Base-by-base conservation (phyloP, 2,797 vertebrate genomes). In the Anabacerthia variegaticeps region DNA sequence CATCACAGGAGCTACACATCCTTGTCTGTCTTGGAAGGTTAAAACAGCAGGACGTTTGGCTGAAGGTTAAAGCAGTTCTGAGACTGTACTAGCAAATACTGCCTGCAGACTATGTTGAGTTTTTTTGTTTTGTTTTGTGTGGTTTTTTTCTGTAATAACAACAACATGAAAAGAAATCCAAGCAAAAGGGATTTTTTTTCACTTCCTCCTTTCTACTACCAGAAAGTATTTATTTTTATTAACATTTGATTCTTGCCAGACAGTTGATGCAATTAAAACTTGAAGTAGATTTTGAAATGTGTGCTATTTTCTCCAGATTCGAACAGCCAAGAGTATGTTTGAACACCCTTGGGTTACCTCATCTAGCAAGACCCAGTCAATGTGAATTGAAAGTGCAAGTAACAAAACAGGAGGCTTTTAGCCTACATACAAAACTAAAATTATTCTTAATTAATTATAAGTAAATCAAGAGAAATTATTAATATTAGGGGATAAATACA, bases 221-320 rank as follows among this genome's bases (percentile, higher is more conserved):
- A 92, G 62, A 61, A 52, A 61, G 18, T 83, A 95, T 82, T 94
- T 91, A 32, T 78, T 89, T 96, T 90, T 85, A 95, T 92, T 85
- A 94, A 63, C 0, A 0, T 72, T 74, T 92, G 28, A 49, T 81
- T 92, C 77, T 92, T 92, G 34, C 52, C 56, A 87, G 58, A 62
- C 17, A 92, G 61, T 2, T 95, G 81, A 95, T 76, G 68, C 10
- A 66, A 83, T 75, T 85, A 83, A 89, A 94, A 83, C 37, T 3
- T 58, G 68, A 91, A 81, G 82, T 10, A 66, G 43, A 84, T 90
- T 85, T 88, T 67, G 49, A 87, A 88, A 51, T 36, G 51, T 32
- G 54, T 39, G 41, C 76, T 91, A 39, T 78, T 74, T 89, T 83
- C 49, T 88, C 54, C 68, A 78, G 39, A 7, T 2, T 74, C 58